Base-by-base conservation (phyloP, 1,140 invertebrate genomes). In the Adelges cooleyi region DNA sequence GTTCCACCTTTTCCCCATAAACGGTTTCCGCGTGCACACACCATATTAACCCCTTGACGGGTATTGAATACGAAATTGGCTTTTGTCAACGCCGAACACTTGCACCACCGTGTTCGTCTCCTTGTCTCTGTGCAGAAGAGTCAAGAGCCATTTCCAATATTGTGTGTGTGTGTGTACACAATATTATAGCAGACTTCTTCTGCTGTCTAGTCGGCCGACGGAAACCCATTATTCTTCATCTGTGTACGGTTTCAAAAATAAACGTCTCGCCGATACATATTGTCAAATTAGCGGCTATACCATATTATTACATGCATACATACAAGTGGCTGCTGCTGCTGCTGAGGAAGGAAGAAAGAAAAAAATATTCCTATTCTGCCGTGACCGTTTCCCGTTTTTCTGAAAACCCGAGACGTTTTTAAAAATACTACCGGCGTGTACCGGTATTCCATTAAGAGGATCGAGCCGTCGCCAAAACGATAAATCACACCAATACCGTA, bases 371-470 rank as follows among this genome's bases (percentile, higher is more conserved):
- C 29, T 33, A 11, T 11, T n/a, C 5, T 33, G 29, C 29, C 52
- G 52, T 54, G 52, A 54, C 52, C 29, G 52, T 54, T 54, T 54
- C 36, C 52, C 29, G 52, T 54, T 54, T 54, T 54, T 54, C 52
- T 13, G 20, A 54, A 54, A 54, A 54, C 11, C 52, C 20, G 33
- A 40, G 52, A 54, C 52, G 52, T 54, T 54, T 53, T 54, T 54
- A 54, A 54, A 54, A 54, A 54, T 54, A 54, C 36, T 22, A 9
- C 25, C 5, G 2, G 15, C 27, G 11, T 15, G 20, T 54, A 54
- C 36, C 52, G 33, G 52, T 38, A 54, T 54, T 54, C 52, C 52
- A 23, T 54, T 54, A 40, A 18, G n/a, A n/a, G n/a, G n/a, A n/a
- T n/a, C 23, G 51, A 40, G 33, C 13, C 4, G 33, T 36, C 1